Percentiles rank a stretch among this genome's conserved stretches.
Evolutionary conservation across 2,113 vertebrate species (phyloP).

Genomic region (Macaca fascicularis): DNA sequence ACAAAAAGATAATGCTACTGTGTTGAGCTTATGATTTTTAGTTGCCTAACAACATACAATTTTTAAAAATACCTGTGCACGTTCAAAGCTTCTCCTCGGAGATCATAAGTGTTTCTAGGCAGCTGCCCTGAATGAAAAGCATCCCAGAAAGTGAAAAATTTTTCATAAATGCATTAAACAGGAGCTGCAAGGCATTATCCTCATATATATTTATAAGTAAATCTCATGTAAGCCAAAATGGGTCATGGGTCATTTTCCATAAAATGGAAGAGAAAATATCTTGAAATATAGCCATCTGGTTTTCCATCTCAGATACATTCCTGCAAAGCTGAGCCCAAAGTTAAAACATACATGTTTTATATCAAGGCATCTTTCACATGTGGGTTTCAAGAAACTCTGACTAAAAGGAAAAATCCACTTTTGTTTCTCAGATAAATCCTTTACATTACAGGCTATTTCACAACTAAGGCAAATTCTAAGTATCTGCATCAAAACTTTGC

Average conservation of each 20-base stretch:
- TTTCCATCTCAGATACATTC: slow-evolving; percentile 8
- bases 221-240: not conserved
- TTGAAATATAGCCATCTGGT: not conserved
- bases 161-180: slow-evolving; percentile 56
- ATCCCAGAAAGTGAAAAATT: slow-evolving; percentile 19
- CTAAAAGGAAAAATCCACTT: slow-evolving; percentile 12
- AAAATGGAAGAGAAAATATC: not conserved
- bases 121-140: not conserved
- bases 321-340: not conserved
- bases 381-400: not conserved
- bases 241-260: slow-evolving; percentile 5
- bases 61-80: not conserved
- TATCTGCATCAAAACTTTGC: not conserved
- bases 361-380: not conserved
- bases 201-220: slow-evolving; percentile 55
- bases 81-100: not conserved
- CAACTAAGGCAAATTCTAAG: not conserved
- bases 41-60: not conserved
- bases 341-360: not conserved
- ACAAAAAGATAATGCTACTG: not conserved
- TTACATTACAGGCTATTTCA: not conserved
- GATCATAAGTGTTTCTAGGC: not conserved
- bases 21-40: not conserved
- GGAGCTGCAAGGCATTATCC: slow-evolving; percentile 5
- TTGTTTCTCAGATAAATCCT: not conserved